A percentile compares a stretch with the other conserved stretches of the same genome.
phyloP scores from a whole-genome alignment of 2,888 invertebrate species.

The Drepana falcataria region DNA sequence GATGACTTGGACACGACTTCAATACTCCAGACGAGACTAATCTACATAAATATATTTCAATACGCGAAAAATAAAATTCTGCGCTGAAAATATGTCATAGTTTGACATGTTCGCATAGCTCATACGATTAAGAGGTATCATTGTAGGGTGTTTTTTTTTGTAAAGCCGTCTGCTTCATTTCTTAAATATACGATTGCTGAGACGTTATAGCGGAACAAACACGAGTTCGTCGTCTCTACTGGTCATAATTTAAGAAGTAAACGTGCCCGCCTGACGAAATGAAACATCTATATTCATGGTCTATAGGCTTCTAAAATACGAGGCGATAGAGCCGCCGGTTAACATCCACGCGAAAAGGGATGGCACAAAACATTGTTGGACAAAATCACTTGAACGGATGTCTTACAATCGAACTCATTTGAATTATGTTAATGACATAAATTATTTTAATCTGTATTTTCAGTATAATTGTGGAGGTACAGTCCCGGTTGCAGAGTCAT shows the following conservation, averaged over 20 bases:
- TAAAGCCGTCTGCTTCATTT: slow-evolving; percentile 5
- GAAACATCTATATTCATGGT: slow-evolving; percentile 50
- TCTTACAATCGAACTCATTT: slow-evolving; percentile 8
- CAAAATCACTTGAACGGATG: slow-evolving; percentile 16
- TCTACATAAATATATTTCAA: not conserved
- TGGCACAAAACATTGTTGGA: slow-evolving; percentile 10
- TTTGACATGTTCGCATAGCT: too few species aligned
- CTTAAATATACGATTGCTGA: slow-evolving; percentile 21
- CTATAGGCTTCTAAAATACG: slow-evolving; percentile 34
- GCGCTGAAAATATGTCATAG: not conserved
- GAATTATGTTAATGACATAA: too few species aligned
- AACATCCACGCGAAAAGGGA: slow-evolving; percentile 10
- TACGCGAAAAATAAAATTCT: not conserved
- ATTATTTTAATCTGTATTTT: too few species aligned
- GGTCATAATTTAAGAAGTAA: slow-evolving; percentile 42
- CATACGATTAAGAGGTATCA: too few species aligned
- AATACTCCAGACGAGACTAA: not conserved
- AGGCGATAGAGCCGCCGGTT: slow-evolving; percentile 22
- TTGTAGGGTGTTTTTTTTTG: slow-evolving; percentile 2
- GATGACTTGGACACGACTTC: not conserved
- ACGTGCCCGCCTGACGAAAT: slow-evolving; percentile 32
- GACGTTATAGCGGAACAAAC: slow-evolving; percentile 13
- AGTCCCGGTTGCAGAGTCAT: slow-evolving; percentile 30
- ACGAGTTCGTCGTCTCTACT: slow-evolving; percentile 25
- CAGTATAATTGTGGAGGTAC: not conserved